Conservation (phyloP, 2,797 vertebrate genomes). For the Pygocentrus nattereri region DNA sequence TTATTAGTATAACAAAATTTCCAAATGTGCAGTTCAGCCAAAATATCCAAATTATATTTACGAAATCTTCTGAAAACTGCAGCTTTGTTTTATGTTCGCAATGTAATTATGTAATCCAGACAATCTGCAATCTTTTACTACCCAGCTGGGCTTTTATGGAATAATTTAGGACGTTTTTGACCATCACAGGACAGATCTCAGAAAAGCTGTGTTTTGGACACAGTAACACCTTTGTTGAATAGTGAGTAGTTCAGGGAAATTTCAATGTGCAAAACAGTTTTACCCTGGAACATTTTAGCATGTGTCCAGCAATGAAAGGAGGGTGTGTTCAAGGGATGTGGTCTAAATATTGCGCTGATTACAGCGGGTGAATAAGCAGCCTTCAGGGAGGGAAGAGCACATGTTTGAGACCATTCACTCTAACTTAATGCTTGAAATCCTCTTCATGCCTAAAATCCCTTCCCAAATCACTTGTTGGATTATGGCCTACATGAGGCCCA, state of each 20-base stretch:
- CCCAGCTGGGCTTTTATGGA: neutral
- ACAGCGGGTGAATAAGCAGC: conserved; percentile 36
- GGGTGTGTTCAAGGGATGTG: conserved; percentile 45
- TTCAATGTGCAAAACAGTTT: conserved; percentile 26
- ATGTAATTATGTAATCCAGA: conserved; percentile 3
- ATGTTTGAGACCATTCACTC: conserved; percentile 37
- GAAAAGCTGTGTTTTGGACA: conserved; percentile 6
- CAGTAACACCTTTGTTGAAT: conserved; percentile 37
- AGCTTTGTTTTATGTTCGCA: neutral
- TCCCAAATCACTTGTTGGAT: conserved; percentile 35
- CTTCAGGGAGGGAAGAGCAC: conserved; percentile 32
- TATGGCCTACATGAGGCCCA: conserved; percentile 11
- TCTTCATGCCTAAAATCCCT: conserved; percentile 38
- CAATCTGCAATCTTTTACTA: neutral
- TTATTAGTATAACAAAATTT: neutral
- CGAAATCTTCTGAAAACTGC: neutral
- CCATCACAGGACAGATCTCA: conserved; percentile 7
- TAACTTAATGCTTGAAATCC: conserved; percentile 35
- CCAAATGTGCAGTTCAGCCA: neutral
- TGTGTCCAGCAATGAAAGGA: conserved; percentile 34
- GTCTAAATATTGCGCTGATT: conserved; percentile 23
- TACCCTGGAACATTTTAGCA: conserved; percentile 24
- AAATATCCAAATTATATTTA: neutral
- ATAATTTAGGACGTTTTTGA: neutral
- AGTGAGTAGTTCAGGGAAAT: conserved; percentile 16